These are phyloP conservation scores for Hoplostethus atlanticus DNA, from an alignment of 2,797 vertebrate species.

Conservation along the genomic window DNA sequence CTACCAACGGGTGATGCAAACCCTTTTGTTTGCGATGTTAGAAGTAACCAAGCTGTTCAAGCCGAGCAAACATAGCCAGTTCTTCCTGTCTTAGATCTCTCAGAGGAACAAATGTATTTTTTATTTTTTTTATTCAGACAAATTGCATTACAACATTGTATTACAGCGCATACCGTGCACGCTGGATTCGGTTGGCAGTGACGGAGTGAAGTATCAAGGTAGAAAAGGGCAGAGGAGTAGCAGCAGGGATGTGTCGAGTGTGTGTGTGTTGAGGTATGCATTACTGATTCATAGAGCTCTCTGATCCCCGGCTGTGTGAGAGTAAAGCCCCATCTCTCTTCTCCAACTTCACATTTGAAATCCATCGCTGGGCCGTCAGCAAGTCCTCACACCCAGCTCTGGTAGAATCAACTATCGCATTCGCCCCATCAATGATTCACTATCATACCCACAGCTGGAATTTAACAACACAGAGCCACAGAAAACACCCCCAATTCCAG, in stretches of 20 bases:
- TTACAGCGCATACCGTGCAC: background rate
- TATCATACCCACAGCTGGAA: conserved; percentile 37
- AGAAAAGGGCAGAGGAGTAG: conserved; percentile 49
- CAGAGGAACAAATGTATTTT: background rate
- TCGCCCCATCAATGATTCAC: conserved; percentile 65
- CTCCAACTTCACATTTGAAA: conserved; percentile 57
- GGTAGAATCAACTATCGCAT: conserved; percentile 51
- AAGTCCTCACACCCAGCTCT: conserved; percentile 51
- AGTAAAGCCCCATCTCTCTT: conserved; percentile 30
- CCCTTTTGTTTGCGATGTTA: background rate
- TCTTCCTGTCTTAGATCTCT: conserved; percentile 8
- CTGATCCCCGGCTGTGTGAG: conserved; percentile 50
- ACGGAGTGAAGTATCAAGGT: conserved; percentile 24
- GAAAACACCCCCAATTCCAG: conserved; percentile 16
- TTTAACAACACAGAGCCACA: conserved; percentile 45
- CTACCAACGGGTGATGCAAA: conserved; percentile 22
- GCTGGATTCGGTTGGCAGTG: conserved; percentile 26
- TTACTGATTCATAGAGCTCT: conserved; percentile 60
- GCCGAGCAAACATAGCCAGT: conserved; percentile 10
- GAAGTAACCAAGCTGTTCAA: conserved; percentile 12
- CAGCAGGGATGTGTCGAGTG: conserved; percentile 5
- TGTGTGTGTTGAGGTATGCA: conserved; percentile 9
- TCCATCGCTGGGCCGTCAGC: conserved; percentile 52
- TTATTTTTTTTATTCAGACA: background rate
- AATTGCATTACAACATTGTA: conserved; percentile 16